Conservation (phyloP, 2,888 invertebrate genomes). For the Griposia aprilina region DNA sequence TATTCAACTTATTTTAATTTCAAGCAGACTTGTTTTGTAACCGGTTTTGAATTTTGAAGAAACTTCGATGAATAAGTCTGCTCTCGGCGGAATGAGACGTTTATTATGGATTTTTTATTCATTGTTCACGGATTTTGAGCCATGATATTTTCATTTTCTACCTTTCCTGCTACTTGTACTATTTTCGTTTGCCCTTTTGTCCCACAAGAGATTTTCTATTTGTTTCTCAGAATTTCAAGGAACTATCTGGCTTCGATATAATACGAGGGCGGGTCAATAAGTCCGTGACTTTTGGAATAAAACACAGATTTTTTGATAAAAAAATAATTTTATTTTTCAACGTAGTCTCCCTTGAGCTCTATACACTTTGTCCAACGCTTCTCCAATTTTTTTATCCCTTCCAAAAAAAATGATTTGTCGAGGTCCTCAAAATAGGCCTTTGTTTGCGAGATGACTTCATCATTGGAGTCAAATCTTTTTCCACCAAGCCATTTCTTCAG, state of each 20-base stretch:
- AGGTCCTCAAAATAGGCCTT: too few relatives aligned
- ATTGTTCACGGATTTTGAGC: background rate
- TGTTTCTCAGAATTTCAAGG: background rate
- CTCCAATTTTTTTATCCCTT: too few relatives aligned
- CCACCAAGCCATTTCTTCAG: too few relatives aligned
- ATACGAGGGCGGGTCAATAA: too few relatives aligned
- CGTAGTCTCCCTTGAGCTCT: too few relatives aligned
- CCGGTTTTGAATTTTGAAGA: conserved; percentile 30
- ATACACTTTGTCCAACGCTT: too few relatives aligned
- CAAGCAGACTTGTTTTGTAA: conserved; percentile 21
- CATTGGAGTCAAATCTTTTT: too few relatives aligned
- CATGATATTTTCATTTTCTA: background rate
- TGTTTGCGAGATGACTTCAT: too few relatives aligned
- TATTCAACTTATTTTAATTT: conserved; percentile 25
- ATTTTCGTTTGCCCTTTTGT: conserved; percentile 7
- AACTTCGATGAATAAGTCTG: conserved; percentile 14
- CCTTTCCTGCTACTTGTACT: background rate
- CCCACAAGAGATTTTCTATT: background rate
- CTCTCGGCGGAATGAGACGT: background rate
- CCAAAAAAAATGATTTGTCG: too few relatives aligned
- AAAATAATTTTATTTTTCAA: too few relatives aligned
- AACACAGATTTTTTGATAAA: too few relatives aligned
- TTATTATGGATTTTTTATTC: background rate
- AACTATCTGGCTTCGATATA: background rate
- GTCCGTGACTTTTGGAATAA: too few relatives aligned